Percentiles rank a stretch among this genome's conserved stretches.
Conservation (phyloP, 2,113 vertebrate species). For the Pitta sordida region DNA sequence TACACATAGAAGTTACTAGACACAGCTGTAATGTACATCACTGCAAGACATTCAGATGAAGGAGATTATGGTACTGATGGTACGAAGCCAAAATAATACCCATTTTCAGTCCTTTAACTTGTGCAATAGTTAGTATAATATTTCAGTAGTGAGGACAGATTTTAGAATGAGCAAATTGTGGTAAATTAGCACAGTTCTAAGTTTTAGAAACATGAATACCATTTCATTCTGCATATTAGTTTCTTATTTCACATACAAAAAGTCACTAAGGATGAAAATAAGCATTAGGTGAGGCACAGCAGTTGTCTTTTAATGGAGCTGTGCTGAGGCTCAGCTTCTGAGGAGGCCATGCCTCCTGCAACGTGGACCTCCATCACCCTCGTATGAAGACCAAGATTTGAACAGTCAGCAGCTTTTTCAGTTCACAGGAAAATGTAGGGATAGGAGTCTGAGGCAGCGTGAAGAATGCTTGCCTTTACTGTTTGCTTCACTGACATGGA, state of each 20-base stretch:
- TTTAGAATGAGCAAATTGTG: neutral
- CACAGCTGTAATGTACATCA: neutral
- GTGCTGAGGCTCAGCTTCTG: neutral
- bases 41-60: rapidly evolving
- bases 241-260: neutral
- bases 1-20: rapidly evolving
- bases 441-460: neutral
- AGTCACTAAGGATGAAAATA: neutral
- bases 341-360: neutral
- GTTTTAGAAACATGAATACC: neutral
- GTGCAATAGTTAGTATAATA: neutral
- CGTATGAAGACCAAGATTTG: neutral
- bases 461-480: neutral
- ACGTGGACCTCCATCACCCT: neutral
- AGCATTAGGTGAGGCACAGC: neutral
- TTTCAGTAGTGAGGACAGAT: neutral
- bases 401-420: neutral
- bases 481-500: neutral
- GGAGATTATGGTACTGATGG: neutral
- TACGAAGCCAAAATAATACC: neutral
- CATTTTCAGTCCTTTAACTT: neutral
- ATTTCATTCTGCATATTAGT: neutral
- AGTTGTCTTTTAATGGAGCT: neutral
- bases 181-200: neutral
- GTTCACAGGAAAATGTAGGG: neutral